A percentile compares a stretch with the other conserved stretches of the same genome.
phyloP scores from a whole-genome alignment of 64 coral and sea anemone genomes.

The Montipora sp. region DNA sequence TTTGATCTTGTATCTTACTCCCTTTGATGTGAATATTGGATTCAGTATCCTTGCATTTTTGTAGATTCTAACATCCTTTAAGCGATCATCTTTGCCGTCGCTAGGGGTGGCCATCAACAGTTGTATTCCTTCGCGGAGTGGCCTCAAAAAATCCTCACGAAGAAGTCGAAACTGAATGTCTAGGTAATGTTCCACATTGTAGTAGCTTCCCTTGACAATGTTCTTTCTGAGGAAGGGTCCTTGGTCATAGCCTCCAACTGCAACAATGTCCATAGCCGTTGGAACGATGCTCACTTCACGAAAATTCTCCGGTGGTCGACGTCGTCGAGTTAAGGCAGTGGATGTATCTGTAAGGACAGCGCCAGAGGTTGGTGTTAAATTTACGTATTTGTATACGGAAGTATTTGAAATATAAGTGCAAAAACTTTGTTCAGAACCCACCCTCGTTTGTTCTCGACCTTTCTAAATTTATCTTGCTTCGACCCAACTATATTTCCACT shows the following conservation, averaged over 20 bases:
- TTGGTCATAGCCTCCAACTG: not conserved
- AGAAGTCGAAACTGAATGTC: slow-evolving; percentile 77
- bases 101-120: not conserved
- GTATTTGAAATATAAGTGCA: too few species aligned
- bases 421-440: too few species aligned
- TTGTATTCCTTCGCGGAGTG: slow-evolving; percentile 65
- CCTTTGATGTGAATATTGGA: slow-evolving; percentile 47
- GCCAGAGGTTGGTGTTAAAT: too few species aligned
- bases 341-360: too few species aligned
- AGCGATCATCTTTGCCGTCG: not conserved
- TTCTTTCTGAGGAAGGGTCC: slow-evolving; percentile 45
- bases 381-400: too few species aligned
- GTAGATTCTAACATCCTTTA: slow-evolving; percentile 62
- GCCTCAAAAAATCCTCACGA: slow-evolving; percentile 72
- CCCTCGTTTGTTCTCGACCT: too few species aligned
- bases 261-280: slow-evolving; percentile 32
- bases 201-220: slow-evolving; percentile 54
- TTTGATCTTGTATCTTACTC: slow-evolving; percentile 50
- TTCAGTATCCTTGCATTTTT: slow-evolving; percentile 39
- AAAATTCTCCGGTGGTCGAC: slow-evolving; percentile 57
- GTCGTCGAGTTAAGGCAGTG: not conserved
- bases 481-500: too few species aligned
- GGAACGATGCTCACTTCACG: slow-evolving; percentile 65
- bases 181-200: slow-evolving; percentile 53
- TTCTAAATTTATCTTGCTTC: too few species aligned